Base-by-base conservation (phyloP, 2,888 invertebrate genomes). In the Eristalinus aeneus region DNA sequence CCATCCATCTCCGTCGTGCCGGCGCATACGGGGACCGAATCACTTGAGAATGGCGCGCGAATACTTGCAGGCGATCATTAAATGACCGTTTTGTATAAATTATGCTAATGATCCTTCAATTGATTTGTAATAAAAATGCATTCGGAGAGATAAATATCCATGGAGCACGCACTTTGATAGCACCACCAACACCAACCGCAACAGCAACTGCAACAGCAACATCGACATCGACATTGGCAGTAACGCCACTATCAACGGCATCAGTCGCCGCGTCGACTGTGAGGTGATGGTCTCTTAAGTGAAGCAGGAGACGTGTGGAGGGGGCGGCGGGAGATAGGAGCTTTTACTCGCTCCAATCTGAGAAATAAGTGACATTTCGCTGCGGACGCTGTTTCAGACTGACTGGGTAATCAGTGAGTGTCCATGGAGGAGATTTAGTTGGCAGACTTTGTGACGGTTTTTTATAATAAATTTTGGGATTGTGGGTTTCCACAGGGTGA, bases 101-200 rank as follows among this genome's bases (percentile, higher is more conserved):
- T 92, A 92, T 92, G 92, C 92, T 92, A 92, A 92, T 92, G 92
- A 92, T 90, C 91, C 91, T 92, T 91, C 92, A 92, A 92, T 92
- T 92, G 92, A 92, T 92, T 92, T 92, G 92, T 92, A 92, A 92
- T 92, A 92, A 92, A 92, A 92, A 91, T 92, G 90, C 90, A 90
- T 90, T 89, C 90, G 89, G 88, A 89, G 92, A 92, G 92, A 92
- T 92, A 92, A 92, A 92, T 92, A 92, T 90, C 91, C 91, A 79
- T 88, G 85, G 89, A 90, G 89, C 92, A 92, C 92, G 92, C 92
- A 92, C 92, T 90, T 89, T 88, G 78, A 79, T 79, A 87, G 75
- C 86, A 68, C 64, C 72, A 77, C 67, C 58, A 73, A 46, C 46
- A 46, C 46, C 46, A 46, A 2, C 46, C 8, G n/a, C 46, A 46